Conservation (phyloP, 2,888 invertebrate genomes). For the Cantharis nigra region DNA sequence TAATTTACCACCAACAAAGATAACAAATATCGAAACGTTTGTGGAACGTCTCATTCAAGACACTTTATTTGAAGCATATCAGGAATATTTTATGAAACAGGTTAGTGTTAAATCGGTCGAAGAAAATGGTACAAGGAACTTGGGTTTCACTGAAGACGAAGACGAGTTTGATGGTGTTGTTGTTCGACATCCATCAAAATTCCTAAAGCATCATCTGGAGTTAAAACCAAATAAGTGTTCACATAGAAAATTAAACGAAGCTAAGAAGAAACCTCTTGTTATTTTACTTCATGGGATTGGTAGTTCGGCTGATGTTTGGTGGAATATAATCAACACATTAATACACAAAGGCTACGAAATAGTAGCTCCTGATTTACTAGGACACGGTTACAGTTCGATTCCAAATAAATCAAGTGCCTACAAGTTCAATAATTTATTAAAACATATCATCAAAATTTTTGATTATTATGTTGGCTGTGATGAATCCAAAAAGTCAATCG, state of each 20-base stretch:
- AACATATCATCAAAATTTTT: constrained; percentile 63
- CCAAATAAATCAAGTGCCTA: constrained; percentile 62
- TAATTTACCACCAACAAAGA: constrained; percentile 43
- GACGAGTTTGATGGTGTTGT: constrained; percentile 40
- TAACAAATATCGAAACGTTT: constrained; percentile 49
- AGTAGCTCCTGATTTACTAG: constrained; percentile 68
- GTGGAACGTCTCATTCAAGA: constrained; percentile 51
- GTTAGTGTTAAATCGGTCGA: not conserved
- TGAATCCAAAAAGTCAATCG: constrained; percentile 60
- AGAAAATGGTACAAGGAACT: constrained; percentile 42
- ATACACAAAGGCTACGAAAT: constrained; percentile 64
- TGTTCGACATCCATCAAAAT: constrained; percentile 26
- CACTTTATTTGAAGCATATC: constrained; percentile 51
- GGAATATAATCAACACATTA: constrained; percentile 63
- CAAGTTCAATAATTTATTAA: constrained; percentile 63
- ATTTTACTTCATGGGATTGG: constrained; percentile 72
- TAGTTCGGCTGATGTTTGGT: constrained; percentile 67
- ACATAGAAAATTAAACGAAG: constrained; percentile 16
- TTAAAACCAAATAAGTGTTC: constrained; percentile 6
- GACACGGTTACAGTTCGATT: constrained; percentile 69
- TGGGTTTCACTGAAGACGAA: constrained; percentile 43
- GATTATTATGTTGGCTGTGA: constrained; percentile 63
- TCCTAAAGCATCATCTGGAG: constrained; percentile 1
- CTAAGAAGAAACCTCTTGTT: constrained; percentile 58
- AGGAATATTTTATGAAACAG: constrained; percentile 45